Evolutionary conservation across 2,797 vertebrate species (phyloP).

Genomic region (Falco peregrinus): DNA sequence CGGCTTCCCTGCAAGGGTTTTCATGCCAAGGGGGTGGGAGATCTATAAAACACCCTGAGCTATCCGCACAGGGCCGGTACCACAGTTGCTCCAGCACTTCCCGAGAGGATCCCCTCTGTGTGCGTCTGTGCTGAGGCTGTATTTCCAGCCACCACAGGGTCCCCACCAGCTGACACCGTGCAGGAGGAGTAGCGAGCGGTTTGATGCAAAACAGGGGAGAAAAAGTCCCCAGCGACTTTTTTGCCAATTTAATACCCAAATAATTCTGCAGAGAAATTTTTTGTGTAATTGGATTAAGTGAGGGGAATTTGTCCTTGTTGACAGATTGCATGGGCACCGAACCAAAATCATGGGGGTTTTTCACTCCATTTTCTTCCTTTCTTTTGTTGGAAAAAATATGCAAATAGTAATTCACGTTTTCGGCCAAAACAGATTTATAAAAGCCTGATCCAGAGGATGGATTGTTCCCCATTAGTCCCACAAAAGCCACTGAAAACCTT

Average conservation of each 20-base stretch:
- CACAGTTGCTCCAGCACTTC: not conserved
- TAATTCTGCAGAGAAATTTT: slow-evolving; percentile 3
- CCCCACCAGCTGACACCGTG: not conserved
- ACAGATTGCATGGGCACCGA: slow-evolving; percentile 46
- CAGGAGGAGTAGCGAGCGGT: not conserved
- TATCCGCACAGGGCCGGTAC: not conserved
- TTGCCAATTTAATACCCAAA: slow-evolving; percentile 9
- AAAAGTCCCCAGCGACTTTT: not conserved
- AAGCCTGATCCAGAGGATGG: not conserved
- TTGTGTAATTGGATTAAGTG: slow-evolving; percentile 52
- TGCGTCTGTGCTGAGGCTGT: not conserved
- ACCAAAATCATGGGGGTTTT: not conserved
- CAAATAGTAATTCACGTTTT: not conserved
- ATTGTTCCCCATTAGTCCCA: not conserved
- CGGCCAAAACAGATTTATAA: not conserved
- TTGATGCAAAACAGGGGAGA: not conserved
- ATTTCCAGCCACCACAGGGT: not conserved
- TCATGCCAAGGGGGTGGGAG: fast-evolving
- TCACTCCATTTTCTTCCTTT: not conserved
- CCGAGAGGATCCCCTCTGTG: fast-evolving
- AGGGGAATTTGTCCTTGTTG: slow-evolving; percentile 34
- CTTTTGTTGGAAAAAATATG: not conserved
- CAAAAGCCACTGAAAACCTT: not conserved
- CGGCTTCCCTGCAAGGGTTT: not conserved
- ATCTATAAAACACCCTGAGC: fast-evolving